Evolutionary conservation across 2,113 vertebrate genomes (phyloP), one percentile per base, ranked within the genome.

Genomic region (Pelecanus crispus): DNA sequence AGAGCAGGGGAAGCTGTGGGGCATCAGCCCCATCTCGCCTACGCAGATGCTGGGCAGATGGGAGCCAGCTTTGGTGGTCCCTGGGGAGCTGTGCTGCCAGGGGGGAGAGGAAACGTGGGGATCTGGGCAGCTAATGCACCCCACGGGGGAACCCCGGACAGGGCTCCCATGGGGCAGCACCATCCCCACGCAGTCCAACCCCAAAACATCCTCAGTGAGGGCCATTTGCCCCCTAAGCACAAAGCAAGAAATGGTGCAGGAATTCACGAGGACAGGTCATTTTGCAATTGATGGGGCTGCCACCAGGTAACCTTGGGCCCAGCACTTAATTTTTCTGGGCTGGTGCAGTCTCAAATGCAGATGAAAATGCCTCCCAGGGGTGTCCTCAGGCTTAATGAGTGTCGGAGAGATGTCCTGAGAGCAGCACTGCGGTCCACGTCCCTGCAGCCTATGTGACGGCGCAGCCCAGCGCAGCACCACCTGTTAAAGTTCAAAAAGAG

Each of bases 381-480:
- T 36, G 38, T 72, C 28, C 63, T 32, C 63, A 53, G 15, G 25
- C 77, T 56, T 32, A 9, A 1, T 0, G 34, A 44, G 34, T 4
- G 13, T 1, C 13, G 3, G 55, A 25, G 29, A 40, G 34, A 12
- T 5, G 0, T n/a, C 45, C 66, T 12, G 3, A 28, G 44, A 40
- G 55, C 63, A 44, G 31, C 50, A 4, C 67, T 9, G 44, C 62
- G 9, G 56, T 36, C 53, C 59, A 9, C 8, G 0, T 10, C 67
- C 58, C 71, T 25, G 2, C 36, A 34, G 12, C 62, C 44, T 8
- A 9, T 2, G 3, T 32, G 83, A 17, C 0, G 9, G 0, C 25
- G 3, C 44, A n/a, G 59, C 26, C 56, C 20, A 20, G 7, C 1
- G 1, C 36, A 31, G 20, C 65, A n/a, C 56, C 56, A 49, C 36